A percentile compares a stretch with the other conserved stretches of the same genome.
Conservation (phyloP, 2,888 invertebrate genomes). For the Gymnosoma rotundatum region DNA sequence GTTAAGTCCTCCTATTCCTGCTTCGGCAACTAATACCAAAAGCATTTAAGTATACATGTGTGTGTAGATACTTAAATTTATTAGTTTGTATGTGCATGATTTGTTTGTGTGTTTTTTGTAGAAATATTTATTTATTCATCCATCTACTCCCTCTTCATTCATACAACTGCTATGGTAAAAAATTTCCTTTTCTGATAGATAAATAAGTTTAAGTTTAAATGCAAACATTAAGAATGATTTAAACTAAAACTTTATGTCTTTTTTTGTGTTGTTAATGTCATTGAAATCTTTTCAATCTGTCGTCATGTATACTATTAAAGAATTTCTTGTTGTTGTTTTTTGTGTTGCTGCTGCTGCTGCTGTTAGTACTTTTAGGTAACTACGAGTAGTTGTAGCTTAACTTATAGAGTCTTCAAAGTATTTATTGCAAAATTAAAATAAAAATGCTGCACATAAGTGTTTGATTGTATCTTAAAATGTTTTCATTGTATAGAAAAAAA, state of each 20-base stretch:
- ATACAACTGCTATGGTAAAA: constrained; percentile 25
- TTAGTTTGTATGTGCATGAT: neutral
- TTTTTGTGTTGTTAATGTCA: constrained; percentile 27
- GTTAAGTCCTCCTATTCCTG: constrained; percentile 14
- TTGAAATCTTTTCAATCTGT: constrained; percentile 44
- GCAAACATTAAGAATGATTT: constrained; percentile 71
- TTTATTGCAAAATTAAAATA: constrained; percentile 57
- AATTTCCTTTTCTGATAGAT: constrained; percentile 56
- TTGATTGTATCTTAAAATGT: constrained; percentile 61
- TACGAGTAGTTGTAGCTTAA: neutral
- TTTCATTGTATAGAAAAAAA: constrained; percentile 30
- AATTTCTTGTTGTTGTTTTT: neutral
- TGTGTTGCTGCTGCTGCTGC: neutral
- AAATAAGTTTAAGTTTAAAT: constrained; percentile 68
- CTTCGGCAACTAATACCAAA: constrained; percentile 35
- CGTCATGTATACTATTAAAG: constrained; percentile 43
- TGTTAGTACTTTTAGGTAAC: constrained; percentile 17
- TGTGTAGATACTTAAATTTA: neutral
- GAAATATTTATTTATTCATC: constrained; percentile 37
- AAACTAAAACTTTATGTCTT: constrained; percentile 56
- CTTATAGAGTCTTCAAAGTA: constrained; percentile 47
- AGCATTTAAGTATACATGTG: constrained; percentile 27
- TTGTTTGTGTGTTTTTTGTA: too few relatives aligned
- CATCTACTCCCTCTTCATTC: constrained; percentile 10
- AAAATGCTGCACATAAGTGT: constrained; percentile 42